Base-by-base conservation (phyloP, 2,888 invertebrate genomes). In the Ptychoptera albimana region DNA sequence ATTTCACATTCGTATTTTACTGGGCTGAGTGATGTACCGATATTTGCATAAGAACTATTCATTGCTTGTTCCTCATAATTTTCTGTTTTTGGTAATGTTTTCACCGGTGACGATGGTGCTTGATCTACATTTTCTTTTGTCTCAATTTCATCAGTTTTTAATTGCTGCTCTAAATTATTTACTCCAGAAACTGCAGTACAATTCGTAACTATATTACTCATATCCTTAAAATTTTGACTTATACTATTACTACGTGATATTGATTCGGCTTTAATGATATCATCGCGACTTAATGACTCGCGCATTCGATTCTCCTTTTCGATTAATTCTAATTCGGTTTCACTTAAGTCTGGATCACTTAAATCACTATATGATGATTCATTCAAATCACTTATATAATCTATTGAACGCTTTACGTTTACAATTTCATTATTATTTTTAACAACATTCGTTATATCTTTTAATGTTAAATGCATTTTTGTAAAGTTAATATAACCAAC, bases 401-500 rank as follows among this genome's bases (percentile, higher is more conserved):
- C 76, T 52, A 74, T 60, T 11, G 75, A 70, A 55, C 66, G 71
- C 60, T 74, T 75, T 14, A 76, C 69, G 52, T 61, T 66, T 48
- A 61, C 60, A 54, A 65, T 60, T 36, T 60, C 59, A 23, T 48
- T 48, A 12, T 8, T 8, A 16, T 34, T 42, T 7, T 23, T 23
- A 23, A 23, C 9, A 37, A 38, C 44, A 58, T 59, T 42, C 68
- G 67, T 46, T 14, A 52, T 46, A 14, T 73, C 67, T 64, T 81
- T 81, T 43, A 71, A 60, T 66, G 83, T 82, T 55, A 94, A 70
- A 56, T 81, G 82, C 49, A 94, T 66, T 65, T 83, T 82, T 52
- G 75, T 80, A 53, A 97, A 77, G 64, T 86, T 89, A 46, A 97
- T 71, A 64, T 92, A 97, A 31, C 91, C 94, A 44, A 96, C 96